Conservation (phyloP, 2,797 vertebrate genomes). For the Schizothorax lantsangensis region DNA sequence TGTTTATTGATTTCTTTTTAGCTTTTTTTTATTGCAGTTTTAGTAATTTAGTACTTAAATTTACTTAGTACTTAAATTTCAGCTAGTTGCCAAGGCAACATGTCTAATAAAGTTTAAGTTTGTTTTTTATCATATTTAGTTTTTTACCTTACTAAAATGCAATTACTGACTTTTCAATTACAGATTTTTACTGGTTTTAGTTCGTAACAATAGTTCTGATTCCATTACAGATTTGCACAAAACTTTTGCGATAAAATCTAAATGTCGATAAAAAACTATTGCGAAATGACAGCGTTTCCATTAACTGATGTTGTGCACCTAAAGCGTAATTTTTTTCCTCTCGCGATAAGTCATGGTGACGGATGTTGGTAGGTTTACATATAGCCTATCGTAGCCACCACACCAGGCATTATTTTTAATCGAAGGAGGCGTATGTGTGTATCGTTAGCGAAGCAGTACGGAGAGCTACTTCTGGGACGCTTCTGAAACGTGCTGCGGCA, state of each 20-base stretch:
- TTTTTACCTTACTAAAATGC: background rate
- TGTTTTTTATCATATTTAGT: background rate
- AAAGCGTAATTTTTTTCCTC: too few relatives aligned
- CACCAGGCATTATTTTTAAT: too few relatives aligned
- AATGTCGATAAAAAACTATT: background rate
- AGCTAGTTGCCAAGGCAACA: background rate
- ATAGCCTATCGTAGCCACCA: too few relatives aligned
- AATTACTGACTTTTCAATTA: background rate
- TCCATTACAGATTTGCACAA: background rate
- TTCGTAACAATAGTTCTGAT: background rate
- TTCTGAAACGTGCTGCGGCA: too few relatives aligned
- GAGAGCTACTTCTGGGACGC: too few relatives aligned
- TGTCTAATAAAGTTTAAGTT: background rate
- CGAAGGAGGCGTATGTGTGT: too few relatives aligned
- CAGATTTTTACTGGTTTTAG: background rate
- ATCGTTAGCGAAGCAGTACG: too few relatives aligned
- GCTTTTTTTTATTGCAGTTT: background rate
- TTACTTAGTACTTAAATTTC: background rate
- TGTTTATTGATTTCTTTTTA: background rate
- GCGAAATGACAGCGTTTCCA: background rate
- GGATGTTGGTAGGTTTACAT: background rate
- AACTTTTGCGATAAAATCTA: background rate
- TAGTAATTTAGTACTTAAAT: background rate
- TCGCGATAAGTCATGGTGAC: background rate
- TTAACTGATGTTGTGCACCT: background rate